A percentile compares a stretch with the other conserved stretches of the same genome.
Conservation (phyloP, 2,888 invertebrate genomes). For the Lithophane semibrunnea region DNA sequence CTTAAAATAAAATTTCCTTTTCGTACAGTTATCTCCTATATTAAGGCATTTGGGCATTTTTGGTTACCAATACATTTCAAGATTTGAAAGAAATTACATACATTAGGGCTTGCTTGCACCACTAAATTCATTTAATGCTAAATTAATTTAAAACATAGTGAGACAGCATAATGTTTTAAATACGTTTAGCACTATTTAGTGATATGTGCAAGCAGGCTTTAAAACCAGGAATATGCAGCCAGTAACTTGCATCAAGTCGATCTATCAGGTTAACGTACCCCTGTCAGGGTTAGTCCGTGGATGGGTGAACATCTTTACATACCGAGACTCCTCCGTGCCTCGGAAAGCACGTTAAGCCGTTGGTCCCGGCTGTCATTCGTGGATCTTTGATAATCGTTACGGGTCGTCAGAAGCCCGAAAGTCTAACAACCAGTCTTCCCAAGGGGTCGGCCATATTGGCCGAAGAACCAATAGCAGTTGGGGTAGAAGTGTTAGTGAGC, state of each 20-base stretch:
- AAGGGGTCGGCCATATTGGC: no score
- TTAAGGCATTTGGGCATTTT: constrained; percentile 61
- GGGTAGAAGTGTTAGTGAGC: no score
- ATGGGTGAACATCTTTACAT: no score
- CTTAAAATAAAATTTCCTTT: constrained; percentile 45
- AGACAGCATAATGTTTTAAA: background rate
- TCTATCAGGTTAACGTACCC: no score
- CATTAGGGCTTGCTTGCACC: background rate
- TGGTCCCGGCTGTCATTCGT: no score
- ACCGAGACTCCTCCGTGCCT: no score
- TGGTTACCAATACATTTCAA: constrained; percentile 45
- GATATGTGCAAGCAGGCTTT: background rate
- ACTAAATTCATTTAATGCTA: background rate
- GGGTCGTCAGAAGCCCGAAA: no score
- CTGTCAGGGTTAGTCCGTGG: no score
- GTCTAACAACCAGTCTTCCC: no score
- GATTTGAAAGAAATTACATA: background rate
- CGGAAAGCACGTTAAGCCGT: no score
- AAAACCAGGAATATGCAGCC: background rate
- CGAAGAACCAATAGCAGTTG: no score
- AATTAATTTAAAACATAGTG: background rate
- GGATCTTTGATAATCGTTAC: no score
- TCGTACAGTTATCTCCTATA: constrained; percentile 44
- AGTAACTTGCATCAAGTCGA: background rate
- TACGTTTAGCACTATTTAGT: background rate